Evolutionary conservation across 35 echinoderm and acorn worm genomes (phyloP).

Genomic region (Apostichopus californicus): DNA sequence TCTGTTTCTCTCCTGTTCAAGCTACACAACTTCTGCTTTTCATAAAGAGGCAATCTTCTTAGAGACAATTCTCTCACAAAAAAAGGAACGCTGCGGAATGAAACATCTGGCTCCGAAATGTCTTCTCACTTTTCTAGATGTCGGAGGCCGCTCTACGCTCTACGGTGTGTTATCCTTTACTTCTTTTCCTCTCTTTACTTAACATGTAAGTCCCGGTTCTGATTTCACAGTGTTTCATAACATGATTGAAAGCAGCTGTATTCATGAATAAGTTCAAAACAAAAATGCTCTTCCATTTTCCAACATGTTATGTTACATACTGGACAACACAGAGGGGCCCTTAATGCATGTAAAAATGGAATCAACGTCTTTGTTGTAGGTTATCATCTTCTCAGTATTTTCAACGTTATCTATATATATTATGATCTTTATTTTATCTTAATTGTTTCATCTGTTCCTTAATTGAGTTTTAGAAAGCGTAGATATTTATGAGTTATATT

Average conservation of each 20-base stretch:
- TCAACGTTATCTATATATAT: background rate
- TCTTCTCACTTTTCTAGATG: background rate
- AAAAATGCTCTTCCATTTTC: background rate
- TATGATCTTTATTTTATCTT: background rate
- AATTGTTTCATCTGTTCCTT: background rate
- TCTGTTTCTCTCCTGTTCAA: background rate
- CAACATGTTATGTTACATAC: background rate
- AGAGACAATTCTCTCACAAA: background rate
- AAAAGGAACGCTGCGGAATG: background rate
- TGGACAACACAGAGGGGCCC: background rate
- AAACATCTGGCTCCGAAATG: background rate
- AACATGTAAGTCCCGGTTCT: background rate
- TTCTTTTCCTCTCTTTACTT: background rate
- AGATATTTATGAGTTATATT: no score
- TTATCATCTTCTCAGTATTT: background rate
- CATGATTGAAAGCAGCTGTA: background rate
- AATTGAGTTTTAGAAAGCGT: no score
- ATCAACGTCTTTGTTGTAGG: background rate
- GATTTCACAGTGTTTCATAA: background rate
- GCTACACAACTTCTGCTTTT: background rate
- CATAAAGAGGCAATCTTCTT: background rate
- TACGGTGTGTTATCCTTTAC: background rate
- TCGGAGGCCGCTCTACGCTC: background rate
- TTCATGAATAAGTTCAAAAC: background rate
- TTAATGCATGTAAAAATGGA: background rate